Conservation (phyloP, 2,888 invertebrate genomes). For the Drosophila neonasuta region DNA sequence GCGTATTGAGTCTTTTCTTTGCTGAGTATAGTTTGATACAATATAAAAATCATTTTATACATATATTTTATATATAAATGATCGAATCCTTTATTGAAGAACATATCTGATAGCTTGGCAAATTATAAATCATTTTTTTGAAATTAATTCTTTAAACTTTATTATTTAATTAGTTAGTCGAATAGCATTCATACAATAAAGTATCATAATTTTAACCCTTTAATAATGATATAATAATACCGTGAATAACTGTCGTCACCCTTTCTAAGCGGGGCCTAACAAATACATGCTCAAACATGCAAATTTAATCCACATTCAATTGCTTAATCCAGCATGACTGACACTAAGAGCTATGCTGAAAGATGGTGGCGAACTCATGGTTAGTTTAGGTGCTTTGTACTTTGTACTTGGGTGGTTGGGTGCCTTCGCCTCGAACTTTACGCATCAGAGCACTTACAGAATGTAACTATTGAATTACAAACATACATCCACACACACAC, state of each 20-base stretch:
- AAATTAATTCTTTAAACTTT: too few species aligned
- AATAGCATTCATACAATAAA: neutral
- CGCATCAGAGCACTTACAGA: slow-evolving; percentile 56
- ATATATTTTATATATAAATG: too few species aligned
- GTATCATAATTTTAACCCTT: neutral
- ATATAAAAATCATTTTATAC: too few species aligned
- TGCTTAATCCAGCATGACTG: slow-evolving; percentile 67
- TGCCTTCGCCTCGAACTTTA: slow-evolving; percentile 35
- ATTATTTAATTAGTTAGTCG: too few species aligned
- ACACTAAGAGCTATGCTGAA: slow-evolving; percentile 52
- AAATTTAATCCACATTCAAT: slow-evolving; percentile 65
- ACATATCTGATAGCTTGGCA: too few species aligned
- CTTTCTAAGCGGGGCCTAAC: slow-evolving; percentile 2
- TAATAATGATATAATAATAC: neutral
- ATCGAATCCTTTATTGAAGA: too few species aligned
- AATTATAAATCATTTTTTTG: too few species aligned
- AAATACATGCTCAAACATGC: slow-evolving; percentile 10
- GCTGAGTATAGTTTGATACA: too few species aligned
- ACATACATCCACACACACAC: slow-evolving; percentile 3
- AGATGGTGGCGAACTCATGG: slow-evolving; percentile 42
- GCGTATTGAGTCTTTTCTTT: too few species aligned
- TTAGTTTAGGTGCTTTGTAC: neutral
- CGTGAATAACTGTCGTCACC: slow-evolving; percentile 19
- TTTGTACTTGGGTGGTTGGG: neutral
- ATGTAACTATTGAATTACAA: slow-evolving; percentile 59